Evolutionary conservation across 2,888 invertebrate species (phyloP).

Genomic region (Lumbricus terrestris): DNA sequence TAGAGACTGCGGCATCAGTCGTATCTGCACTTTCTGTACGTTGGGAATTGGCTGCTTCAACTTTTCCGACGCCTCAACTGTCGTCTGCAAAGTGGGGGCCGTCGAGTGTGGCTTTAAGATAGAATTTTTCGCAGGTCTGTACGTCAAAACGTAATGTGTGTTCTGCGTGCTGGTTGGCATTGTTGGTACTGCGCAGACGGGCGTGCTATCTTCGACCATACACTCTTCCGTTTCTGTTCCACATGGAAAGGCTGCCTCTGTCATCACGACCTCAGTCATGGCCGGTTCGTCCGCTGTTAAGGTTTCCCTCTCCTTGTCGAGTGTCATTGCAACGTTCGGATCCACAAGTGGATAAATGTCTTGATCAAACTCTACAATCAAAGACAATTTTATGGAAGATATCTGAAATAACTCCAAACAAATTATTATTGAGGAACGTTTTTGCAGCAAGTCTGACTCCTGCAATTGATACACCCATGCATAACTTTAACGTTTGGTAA

Average conservation of each 20-base stretch:
- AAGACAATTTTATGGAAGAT: not conserved
- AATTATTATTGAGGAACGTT: too few species aligned
- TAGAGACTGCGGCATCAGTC: not conserved
- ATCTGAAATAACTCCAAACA: not conserved
- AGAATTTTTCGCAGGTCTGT: conserved; percentile 9
- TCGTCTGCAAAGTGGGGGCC: not conserved
- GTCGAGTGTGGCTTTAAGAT: not conserved
- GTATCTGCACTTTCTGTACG: not conserved
- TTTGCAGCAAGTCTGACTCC: not conserved
- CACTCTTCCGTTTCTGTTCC: conserved; percentile 12
- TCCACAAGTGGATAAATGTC: conserved; percentile 9
- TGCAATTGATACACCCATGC: not conserved
- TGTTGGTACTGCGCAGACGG: not conserved
- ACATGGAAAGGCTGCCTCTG: not conserved
- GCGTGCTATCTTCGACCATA: not conserved
- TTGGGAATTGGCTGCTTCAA: not conserved
- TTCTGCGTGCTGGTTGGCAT: not conserved
- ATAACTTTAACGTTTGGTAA: not conserved
- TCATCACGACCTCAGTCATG: not conserved
- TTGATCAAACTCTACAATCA: conserved; percentile 4
- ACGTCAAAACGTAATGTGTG: conserved; percentile 5
- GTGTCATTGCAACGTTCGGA: conserved; percentile 9
- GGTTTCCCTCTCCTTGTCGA: not conserved
- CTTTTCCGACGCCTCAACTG: not conserved
- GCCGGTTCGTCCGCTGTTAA: not conserved